These are phyloP conservation scores for Gyrodactylus salaris DNA, from an alignment of 1,140 invertebrate genomes.

Conservation along the genomic window DNA sequence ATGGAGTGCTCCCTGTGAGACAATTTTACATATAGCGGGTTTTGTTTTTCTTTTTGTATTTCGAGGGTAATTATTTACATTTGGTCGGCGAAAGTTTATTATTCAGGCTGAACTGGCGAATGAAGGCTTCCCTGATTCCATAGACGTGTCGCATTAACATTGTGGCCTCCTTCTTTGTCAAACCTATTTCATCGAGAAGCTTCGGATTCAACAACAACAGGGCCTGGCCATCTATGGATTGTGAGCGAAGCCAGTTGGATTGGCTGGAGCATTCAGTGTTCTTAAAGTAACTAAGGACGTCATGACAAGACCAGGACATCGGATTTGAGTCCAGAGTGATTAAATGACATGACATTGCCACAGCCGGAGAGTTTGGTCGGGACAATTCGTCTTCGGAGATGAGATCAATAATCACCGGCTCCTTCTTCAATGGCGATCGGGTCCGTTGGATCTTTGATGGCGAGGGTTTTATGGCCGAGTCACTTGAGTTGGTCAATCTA, in stretches of 20 bases:
- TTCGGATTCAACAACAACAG: background rate
- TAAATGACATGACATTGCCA: background rate
- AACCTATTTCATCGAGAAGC: background rate
- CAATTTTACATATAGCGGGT: too few relatives aligned
- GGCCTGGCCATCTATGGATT: background rate
- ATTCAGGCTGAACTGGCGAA: background rate
- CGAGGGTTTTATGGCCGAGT: too few relatives aligned
- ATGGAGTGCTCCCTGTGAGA: too few relatives aligned
- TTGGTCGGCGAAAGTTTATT: too few relatives aligned
- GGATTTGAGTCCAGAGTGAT: background rate
- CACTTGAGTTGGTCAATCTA: too few relatives aligned
- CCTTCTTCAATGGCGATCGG: background rate
- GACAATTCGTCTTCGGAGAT: background rate
- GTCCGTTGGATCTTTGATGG: background rate
- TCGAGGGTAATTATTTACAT: too few relatives aligned
- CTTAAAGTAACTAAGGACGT: background rate
- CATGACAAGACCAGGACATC: background rate
- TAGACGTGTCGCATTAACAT: background rate
- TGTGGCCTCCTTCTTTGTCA: background rate
- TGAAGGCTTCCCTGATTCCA: background rate
- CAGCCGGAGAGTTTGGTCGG: background rate
- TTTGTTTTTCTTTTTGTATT: too few relatives aligned
- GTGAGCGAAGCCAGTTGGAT: background rate
- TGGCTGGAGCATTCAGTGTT: background rate
- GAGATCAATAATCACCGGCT: background rate